Conservation (phyloP, 2,797 vertebrate genomes). For the Sebastes steindachneri region DNA sequence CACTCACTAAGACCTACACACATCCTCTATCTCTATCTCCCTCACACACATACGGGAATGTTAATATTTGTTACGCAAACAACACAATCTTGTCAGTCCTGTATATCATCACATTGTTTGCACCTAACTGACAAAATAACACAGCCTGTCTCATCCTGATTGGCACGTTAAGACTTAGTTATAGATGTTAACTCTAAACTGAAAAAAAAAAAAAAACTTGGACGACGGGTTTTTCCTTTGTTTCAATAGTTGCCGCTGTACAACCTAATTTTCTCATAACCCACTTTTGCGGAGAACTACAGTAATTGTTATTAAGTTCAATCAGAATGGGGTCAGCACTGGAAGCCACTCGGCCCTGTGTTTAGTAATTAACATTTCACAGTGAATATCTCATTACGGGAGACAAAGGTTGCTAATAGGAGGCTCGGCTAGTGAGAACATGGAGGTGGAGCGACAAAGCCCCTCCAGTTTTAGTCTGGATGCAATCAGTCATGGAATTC, state of each 20-base stretch:
- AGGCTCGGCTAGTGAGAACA: slow-evolving; percentile 44
- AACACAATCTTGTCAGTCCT: neutral
- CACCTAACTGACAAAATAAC: neutral
- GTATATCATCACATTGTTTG: neutral
- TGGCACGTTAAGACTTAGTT: neutral
- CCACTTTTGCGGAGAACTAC: slow-evolving; percentile 67
- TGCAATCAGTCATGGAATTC: slow-evolving; percentile 39
- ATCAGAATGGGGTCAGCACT: slow-evolving; percentile 79
- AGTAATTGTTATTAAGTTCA: slow-evolving; percentile 81
- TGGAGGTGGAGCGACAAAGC: slow-evolving; percentile 36
- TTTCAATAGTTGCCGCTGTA: slow-evolving; percentile 47
- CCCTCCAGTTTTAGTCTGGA: slow-evolving; percentile 39
- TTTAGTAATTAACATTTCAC: slow-evolving; percentile 82
- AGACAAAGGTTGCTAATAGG: slow-evolving; percentile 71
- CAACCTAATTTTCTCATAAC: slow-evolving; percentile 77
- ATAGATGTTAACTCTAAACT: neutral
- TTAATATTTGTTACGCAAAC: neutral
- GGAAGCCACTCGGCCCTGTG: slow-evolving; percentile 72
- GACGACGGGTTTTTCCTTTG: slow-evolving; percentile 58
- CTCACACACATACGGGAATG: neutral
- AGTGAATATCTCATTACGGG: slow-evolving; percentile 79
- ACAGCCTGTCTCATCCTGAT: neutral
- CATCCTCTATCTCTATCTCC: neutral
- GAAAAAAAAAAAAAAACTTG: neutral
- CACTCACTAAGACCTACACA: slow-evolving; percentile 37